Base-by-base conservation (phyloP, 2,888 invertebrate genomes). In the Drosophila multiciliata region DNA sequence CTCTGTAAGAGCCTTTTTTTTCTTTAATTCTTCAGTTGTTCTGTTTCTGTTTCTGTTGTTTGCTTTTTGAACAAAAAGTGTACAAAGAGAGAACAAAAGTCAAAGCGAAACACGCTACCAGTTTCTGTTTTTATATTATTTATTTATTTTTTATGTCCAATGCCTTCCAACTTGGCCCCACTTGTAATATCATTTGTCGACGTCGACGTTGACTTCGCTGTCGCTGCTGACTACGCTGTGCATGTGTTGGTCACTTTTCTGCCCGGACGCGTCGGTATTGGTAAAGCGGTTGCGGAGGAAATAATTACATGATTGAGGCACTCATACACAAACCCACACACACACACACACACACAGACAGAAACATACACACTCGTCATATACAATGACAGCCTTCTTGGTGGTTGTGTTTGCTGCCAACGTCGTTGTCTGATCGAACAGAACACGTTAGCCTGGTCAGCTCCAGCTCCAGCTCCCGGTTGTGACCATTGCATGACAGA, bases 261-360 rank as follows among this genome's bases (percentile, higher is more conserved):
- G 76, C 33, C 64, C 67, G 76, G 68, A 63, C 76, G 68, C 63
- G 26, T 74, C 58, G 67, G 85, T 83, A 78, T 82, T 75, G 78
- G 78, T 80, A 70, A 74, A 81, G 70, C 73, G 79, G 80, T 82
- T 87, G 91, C 89, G 87, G 90, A 91, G 91, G 92, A 93, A 93
- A 93, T 93, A 93, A 92, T 93, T 92, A 92, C 90, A 92, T 91
- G 91, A 92, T 92, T 91, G 92, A 91, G 90, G 92, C 80, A 90
- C 85, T 79, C 78, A 74, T 69, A 69, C 71, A 75, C 68, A 75
- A 64, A 69, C 38, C 64, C 67, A 74, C 42, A 67, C 53, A 71
- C 38, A 66, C 70, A 80, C 70, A 82, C 23, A 74, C 42, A 67
- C 54, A 71, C 38, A 66, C 68, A 80, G 68, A 80, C 75, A 67